phyloP scores from a whole-genome alignment of 1,140 invertebrate genomes.

The Stenopsyche tienmushanensis region DNA sequence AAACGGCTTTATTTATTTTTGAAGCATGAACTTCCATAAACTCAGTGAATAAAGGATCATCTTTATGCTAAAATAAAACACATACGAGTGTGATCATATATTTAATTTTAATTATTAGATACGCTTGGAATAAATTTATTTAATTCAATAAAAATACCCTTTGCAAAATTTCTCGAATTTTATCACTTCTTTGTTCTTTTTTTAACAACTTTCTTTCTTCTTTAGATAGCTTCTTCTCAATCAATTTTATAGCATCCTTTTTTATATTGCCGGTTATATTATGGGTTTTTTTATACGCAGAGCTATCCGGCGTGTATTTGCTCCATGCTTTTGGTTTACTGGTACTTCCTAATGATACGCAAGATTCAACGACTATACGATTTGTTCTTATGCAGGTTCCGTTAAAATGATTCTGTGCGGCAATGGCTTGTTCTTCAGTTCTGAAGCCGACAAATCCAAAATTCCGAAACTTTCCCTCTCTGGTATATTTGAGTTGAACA shows the following conservation, averaged over 20 bases:
- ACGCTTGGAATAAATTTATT: conserved; percentile 41
- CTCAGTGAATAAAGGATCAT: conserved; percentile 87
- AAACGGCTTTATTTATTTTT: conserved; percentile 60
- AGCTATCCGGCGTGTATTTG: conserved; percentile 75
- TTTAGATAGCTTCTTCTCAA: conserved; percentile 29
- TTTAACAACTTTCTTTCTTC: conserved; percentile 50
- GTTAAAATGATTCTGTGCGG: conserved; percentile 77
- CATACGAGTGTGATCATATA: not conserved
- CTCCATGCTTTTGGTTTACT: conserved; percentile 90
- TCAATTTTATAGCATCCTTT: conserved; percentile 34
- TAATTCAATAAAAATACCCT: conserved; percentile 53
- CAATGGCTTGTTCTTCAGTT: conserved; percentile 72
- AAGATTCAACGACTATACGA: conserved; percentile 77
- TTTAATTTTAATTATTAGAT: no score
- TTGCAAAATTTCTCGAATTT: conserved; percentile 65
- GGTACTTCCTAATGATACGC: conserved; percentile 73
- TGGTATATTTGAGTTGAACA: conserved; percentile 87
- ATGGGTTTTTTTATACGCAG: conserved; percentile 60
- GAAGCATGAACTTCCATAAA: conserved; percentile 79
- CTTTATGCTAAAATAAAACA: conserved; percentile 67
- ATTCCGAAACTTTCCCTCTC: conserved; percentile 85
- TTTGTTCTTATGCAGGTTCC: conserved; percentile 80
- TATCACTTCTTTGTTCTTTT: conserved; percentile 53
- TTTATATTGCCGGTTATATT: conserved; percentile 37
- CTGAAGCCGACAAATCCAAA: conserved; percentile 93